Percentiles rank a stretch among this genome's conserved stretches.
These are phyloP conservation scores for Labroides dimidiatus DNA, from an alignment of 2,797 vertebrate species.

Conservation along the genomic window DNA sequence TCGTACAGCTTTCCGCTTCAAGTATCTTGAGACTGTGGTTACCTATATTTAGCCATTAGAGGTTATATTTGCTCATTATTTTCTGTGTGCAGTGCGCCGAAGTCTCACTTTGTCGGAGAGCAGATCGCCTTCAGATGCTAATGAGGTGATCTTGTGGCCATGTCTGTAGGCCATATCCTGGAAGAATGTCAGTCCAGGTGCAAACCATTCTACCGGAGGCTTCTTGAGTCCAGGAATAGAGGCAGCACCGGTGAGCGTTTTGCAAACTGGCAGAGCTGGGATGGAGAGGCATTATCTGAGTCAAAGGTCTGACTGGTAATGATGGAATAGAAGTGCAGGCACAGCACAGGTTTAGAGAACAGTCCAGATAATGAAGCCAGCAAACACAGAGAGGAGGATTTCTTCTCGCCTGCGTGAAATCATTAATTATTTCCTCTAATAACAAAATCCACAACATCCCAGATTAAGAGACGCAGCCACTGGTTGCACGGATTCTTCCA, in stretches of 20 bases:
- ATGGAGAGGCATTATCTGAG: constrained; percentile 35
- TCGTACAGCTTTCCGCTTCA: constrained; percentile 35
- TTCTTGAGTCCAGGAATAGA: constrained; percentile 67
- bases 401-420: not conserved
- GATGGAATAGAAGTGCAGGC: constrained; percentile 39
- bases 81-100: constrained; percentile 59
- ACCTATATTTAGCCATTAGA: constrained; percentile 73
- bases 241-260: constrained; percentile 56
- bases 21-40: constrained; percentile 49
- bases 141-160: constrained; percentile 76
- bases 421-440: not conserved
- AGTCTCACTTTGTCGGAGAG: constrained; percentile 71
- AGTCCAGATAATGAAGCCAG: constrained; percentile 1
- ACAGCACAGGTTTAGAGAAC: not conserved
- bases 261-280: constrained; percentile 28
- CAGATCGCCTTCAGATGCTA: constrained; percentile 73
- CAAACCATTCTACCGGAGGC: constrained; percentile 54
- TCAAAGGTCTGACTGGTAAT: constrained; percentile 43
- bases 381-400: not conserved
- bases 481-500: not conserved
- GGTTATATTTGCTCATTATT: constrained; percentile 80
- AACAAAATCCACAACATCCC: constrained; percentile 2
- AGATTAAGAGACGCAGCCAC: not conserved
- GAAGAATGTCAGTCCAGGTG: constrained; percentile 64
- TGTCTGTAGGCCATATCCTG: constrained; percentile 63